Percentiles rank a stretch among this genome's conserved stretches.
Evolutionary conservation across 2,113 vertebrate genomes (phyloP).

Genomic region (Oncorhynchus masou): DNA sequence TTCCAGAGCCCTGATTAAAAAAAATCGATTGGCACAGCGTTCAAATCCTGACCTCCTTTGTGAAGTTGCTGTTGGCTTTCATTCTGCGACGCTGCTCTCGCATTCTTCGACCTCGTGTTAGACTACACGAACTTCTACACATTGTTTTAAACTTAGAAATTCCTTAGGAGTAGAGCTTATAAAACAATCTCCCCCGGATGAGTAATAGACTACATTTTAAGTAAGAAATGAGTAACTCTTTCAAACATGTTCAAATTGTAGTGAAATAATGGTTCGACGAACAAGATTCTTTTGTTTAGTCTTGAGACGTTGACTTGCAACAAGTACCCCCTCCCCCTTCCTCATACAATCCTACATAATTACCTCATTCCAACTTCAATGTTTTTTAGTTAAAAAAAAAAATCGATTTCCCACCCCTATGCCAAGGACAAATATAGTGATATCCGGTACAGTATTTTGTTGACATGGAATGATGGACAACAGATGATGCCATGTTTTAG

Average conservation of each 20-base stretch:
- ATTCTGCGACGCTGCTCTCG: conserved; percentile 46
- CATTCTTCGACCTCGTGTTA: conserved; percentile 76
- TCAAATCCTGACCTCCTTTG: conserved; percentile 66
- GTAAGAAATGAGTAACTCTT: background rate
- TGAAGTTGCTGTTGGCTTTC: conserved; percentile 64
- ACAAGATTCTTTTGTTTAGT: conserved; percentile 78
- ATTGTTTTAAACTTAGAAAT: conserved; percentile 42
- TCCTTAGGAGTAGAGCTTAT: background rate
- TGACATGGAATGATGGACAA: background rate
- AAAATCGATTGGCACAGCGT: background rate
- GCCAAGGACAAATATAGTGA: conserved; percentile 10
- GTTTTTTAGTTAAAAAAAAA: conserved; percentile 32
- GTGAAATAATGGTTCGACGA: conserved; percentile 55
- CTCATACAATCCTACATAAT: conserved; percentile 57
- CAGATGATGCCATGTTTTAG: background rate
- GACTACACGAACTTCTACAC: conserved; percentile 60
- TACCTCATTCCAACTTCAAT: conserved; percentile 64
- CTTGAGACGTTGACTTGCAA: conserved; percentile 79
- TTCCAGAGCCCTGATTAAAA: background rate
- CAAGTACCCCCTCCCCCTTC: conserved; percentile 74
- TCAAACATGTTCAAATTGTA: conserved; percentile 55
- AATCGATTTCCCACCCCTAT: conserved; percentile 44
- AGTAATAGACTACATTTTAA: background rate
- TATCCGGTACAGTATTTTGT: background rate
- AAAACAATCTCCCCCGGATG: background rate